phyloP scores from a whole-genome alignment of 1,140 invertebrate genomes.

The Drosophila truncata region DNA sequence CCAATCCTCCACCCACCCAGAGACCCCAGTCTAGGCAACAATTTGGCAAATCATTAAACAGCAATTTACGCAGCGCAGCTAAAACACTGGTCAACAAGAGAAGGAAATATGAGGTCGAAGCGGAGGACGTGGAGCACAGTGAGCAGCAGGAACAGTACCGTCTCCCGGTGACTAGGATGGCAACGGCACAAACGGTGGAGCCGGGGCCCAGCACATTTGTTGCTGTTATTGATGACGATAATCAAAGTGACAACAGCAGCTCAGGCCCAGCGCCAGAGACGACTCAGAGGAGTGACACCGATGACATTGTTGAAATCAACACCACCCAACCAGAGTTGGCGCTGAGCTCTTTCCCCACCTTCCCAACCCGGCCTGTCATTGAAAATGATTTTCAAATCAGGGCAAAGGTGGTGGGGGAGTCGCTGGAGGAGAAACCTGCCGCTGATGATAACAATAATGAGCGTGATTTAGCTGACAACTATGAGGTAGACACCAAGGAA shows the following conservation, averaged over 20 bases:
- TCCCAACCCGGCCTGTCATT: conserved; percentile 40
- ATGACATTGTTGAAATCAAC: conserved; percentile 83
- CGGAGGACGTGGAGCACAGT: conserved; percentile 6
- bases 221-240: conserved; percentile 82
- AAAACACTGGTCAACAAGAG: conserved; percentile 58
- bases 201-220: conserved; percentile 52
- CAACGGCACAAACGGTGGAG: conserved; percentile 41
- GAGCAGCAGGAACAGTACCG: conserved; percentile 16
- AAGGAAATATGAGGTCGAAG: conserved; percentile 31
- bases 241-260: conserved; percentile 80
- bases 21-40: conserved; percentile 55
- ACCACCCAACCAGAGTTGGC: conserved; percentile 33
- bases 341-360: conserved; percentile 9
- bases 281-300: conserved; percentile 61
- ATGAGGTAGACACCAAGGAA: conserved; percentile 57
- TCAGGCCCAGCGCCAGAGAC: conserved; percentile 23
- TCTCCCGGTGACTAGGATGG: conserved; percentile 26
- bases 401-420: conserved; percentile 10
- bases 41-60: conserved; percentile 84
- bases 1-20: conserved; percentile 3
- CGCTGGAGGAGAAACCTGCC: conserved; percentile 49
- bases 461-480: conserved; percentile 81
- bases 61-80: conserved; percentile 75
- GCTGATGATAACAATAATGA: conserved; percentile 82
- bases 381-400: conserved; percentile 84